These are phyloP conservation scores for Brenthis hecate DNA, from an alignment of 2,888 invertebrate species.

Conservation along the genomic window DNA sequence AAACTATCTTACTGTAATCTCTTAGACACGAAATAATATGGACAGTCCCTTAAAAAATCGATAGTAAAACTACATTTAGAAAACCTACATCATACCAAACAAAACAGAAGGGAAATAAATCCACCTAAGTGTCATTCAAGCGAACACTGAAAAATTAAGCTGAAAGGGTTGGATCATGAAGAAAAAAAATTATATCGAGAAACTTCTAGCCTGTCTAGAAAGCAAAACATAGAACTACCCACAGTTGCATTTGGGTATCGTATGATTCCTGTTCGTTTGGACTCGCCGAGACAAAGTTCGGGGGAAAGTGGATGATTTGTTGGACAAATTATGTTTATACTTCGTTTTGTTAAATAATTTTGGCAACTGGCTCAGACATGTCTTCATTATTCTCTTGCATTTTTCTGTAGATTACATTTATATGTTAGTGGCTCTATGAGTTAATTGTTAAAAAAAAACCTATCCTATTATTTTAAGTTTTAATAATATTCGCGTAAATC, in stretches of 20 bases:
- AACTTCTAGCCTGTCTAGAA: conserved; percentile 18
- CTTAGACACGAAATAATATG: conserved; percentile 9
- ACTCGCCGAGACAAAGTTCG: conserved; percentile 60
- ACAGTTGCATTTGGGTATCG: conserved; percentile 68
- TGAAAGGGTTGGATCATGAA: background rate
- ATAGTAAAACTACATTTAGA: conserved; percentile 2
- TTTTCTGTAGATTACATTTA: conserved; percentile 56
- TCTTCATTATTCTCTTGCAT: conserved; percentile 75
- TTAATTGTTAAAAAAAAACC: too few species aligned
- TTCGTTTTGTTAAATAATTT: conserved; percentile 72
- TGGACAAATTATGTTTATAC: conserved; percentile 61
- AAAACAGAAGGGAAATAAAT: background rate
- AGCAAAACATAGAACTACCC: conserved; percentile 34
- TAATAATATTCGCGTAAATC: too few species aligned
- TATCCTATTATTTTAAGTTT: too few species aligned
- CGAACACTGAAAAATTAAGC: conserved; percentile 15
- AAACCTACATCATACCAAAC: conserved; percentile 10
- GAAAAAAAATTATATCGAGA: conserved; percentile 15
- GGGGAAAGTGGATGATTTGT: conserved; percentile 72
- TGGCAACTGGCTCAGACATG: conserved; percentile 70
- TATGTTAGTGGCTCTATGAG: background rate
- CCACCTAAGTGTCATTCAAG: conserved; percentile 16
- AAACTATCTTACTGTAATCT: background rate
- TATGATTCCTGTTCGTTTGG: conserved; percentile 71
- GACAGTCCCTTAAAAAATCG: background rate